Conservation (phyloP, 1,140 invertebrate genomes). For the Apocrypta bakeri region DNA sequence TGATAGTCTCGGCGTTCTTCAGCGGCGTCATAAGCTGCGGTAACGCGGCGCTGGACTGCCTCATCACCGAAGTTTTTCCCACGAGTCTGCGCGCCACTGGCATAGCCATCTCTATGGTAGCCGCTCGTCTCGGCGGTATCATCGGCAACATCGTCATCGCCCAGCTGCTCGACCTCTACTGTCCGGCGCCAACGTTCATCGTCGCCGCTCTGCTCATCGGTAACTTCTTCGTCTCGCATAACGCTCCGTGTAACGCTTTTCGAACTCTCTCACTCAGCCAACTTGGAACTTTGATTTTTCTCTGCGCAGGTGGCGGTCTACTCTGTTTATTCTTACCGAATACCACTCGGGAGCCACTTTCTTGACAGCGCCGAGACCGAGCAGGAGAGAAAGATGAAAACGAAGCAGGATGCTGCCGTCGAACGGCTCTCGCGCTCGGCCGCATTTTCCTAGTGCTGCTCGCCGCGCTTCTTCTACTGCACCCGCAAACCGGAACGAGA, state of each 20-base stretch:
- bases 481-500: slow-evolving; percentile 7
- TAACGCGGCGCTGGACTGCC: slow-evolving; percentile 90
- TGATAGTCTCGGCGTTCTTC: slow-evolving; percentile 88
- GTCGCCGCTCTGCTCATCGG: slow-evolving; percentile 85
- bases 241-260: too few species aligned
- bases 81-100: slow-evolving; percentile 90
- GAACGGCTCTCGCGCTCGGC: slow-evolving; percentile 6
- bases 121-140: slow-evolving; percentile 87
- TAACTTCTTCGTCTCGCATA: slow-evolving; percentile 54
- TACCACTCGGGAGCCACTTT: slow-evolving; percentile 87
- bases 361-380: slow-evolving; percentile 74
- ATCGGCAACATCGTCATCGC: slow-evolving; percentile 92
- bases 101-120: slow-evolving; percentile 90
- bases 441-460: slow-evolving; percentile 3
- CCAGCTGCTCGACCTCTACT: slow-evolving; percentile 86
- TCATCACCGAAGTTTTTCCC: slow-evolving; percentile 92
- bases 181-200: slow-evolving; percentile 89
- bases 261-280: too few species aligned
- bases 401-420: slow-evolving; percentile 29
- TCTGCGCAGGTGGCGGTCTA: slow-evolving; percentile 80
- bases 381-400: not conserved
- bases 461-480: slow-evolving; percentile 10
- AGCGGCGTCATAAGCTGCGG: slow-evolving; percentile 91
- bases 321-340: slow-evolving; percentile 90
- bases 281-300: too few species aligned